Base-by-base conservation (phyloP, 2,113 vertebrate genomes). In the Myrmecophaga tridactyla region DNA sequence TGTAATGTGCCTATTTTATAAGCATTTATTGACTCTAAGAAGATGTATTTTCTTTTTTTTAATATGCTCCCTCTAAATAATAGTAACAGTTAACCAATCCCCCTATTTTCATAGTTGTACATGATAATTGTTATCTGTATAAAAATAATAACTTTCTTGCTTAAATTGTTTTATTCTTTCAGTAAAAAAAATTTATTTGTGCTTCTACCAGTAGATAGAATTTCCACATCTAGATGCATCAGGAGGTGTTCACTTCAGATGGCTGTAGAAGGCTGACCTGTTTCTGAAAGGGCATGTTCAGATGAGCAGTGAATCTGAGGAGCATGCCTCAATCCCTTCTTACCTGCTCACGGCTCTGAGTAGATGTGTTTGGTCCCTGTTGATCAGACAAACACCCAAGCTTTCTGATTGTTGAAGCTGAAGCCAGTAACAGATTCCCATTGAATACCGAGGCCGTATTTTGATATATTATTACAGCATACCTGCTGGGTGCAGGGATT, bases 101-200 rank as follows among this genome's bases (percentile, higher is more conserved):
- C 25, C 21, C 14, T 36, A 13, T 36, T 53, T 92, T 86, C 87
- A 48, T 76, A 77, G 53, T 77, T 75, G 3, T 73, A 82, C 6
- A 10, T 92, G 89, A 17, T n/a, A 72, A 39, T 94, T 83, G 34
- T 67, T 94, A 92, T 81, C 41, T 58, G 25, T 21, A 36, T 85
- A 56, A 95, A 86, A 29, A 91, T 60, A n/a, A 60, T 63, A 39
- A 76, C 51, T 95, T 72, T 75, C 20, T 39, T 95, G 20, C 27
- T 83, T 84, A 56, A n/a, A n/a, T 77, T 77, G 34, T 83, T 86
- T 65, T 93, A 82, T 81, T 85, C 25, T 91, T 93, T 80, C 6
- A 36, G 43, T 87, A 89, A 86, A 69, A 69, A 75, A 51, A 13
- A 48, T 77, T 25, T 18, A 53, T 27, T 27, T 7, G 21, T 63